phyloP scores from a whole-genome alignment of 2,797 vertebrate genomes.

The Mus minutoides region DNA sequence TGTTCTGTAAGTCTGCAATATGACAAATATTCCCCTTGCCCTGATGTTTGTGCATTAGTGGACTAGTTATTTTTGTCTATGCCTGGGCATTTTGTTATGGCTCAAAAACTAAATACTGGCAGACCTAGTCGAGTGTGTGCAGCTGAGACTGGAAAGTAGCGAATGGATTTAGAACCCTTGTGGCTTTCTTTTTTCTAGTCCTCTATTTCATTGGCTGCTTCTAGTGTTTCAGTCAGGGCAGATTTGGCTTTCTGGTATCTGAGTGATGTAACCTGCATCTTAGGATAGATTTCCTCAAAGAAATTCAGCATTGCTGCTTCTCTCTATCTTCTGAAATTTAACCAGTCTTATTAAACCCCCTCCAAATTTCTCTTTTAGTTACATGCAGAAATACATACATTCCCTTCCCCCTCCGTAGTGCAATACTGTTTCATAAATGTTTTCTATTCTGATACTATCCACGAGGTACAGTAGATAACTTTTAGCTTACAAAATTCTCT shows the following conservation, averaged over 20 bases:
- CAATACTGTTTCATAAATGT: background rate
- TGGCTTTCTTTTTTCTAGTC: background rate
- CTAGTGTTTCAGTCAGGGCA: background rate
- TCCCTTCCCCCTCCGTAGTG: background rate
- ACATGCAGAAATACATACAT: background rate
- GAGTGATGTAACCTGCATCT: background rate
- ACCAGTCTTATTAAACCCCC: background rate
- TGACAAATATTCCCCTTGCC: background rate
- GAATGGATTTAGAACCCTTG: background rate
- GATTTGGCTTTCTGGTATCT: background rate
- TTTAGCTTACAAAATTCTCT: background rate
- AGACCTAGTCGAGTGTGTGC: background rate
- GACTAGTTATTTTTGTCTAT: background rate
- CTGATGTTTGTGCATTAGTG: background rate
- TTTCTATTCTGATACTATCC: constrained; percentile 18
- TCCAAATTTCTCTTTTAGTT: constrained; percentile 5
- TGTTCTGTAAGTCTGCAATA: background rate
- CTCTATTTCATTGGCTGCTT: background rate
- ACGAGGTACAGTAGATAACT: background rate
- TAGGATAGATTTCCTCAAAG: background rate
- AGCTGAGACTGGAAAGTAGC: background rate
- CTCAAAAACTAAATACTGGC: background rate
- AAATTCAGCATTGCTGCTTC: background rate
- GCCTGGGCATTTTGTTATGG: background rate
- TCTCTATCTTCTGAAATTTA: background rate